Conservation (phyloP, 2,113 vertebrate species). For the Malurus alboscapulatus region DNA sequence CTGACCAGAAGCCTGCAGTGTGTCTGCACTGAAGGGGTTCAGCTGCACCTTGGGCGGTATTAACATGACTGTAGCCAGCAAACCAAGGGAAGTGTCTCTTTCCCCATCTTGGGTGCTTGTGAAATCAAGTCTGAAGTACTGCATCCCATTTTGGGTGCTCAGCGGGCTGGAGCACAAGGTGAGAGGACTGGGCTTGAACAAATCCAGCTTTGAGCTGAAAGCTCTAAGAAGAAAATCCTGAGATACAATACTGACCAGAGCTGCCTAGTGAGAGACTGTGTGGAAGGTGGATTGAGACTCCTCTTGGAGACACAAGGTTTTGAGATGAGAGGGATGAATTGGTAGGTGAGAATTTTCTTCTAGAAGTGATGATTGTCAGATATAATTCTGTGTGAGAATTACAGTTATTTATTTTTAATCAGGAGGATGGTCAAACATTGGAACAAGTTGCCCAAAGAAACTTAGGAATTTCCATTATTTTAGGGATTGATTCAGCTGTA, state of each 20-base stretch:
- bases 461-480: neutral
- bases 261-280: neutral
- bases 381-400: neutral
- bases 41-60: neutral
- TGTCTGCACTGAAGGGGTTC: no score
- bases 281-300: neutral
- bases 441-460: neutral
- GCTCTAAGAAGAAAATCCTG: neutral
- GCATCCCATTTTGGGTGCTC: neutral
- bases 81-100: neutral
- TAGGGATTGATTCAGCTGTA: neutral
- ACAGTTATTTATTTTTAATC: neutral
- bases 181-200: neutral
- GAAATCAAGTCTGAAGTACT: neutral
- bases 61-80: neutral
- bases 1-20: neutral
- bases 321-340: rapidly evolving
- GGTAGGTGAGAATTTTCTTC: neutral
- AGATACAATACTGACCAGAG: neutral
- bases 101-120: rapidly evolving
- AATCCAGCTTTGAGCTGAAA: neutral
- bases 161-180: neutral
- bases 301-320: neutral
- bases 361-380: neutral
- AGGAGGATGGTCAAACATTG: neutral